A percentile compares a stretch with the other conserved stretches of the same genome.
phyloP scores from a whole-genome alignment of 1,140 invertebrate genomes.

The Sweltsa coloradensis region DNA sequence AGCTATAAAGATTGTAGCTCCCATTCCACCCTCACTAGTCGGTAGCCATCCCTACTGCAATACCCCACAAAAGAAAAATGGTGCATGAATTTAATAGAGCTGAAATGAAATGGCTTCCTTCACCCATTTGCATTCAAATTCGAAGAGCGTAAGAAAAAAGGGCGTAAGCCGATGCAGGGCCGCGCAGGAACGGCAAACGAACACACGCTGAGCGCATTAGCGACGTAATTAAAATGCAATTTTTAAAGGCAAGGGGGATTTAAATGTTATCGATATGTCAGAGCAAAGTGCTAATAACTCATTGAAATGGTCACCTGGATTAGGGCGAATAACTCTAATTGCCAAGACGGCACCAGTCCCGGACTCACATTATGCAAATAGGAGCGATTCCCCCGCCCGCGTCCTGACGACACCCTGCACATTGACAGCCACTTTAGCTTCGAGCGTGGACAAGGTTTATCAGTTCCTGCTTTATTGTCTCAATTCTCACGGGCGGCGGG shows the following conservation, averaged over 20 bases:
- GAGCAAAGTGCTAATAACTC: constrained; percentile 5
- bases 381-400: no score
- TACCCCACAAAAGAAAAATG: constrained; percentile 16
- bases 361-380: no score
- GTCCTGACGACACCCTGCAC: no score
- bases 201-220: constrained; percentile 10
- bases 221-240: constrained; percentile 16
- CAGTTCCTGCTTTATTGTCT: no score
- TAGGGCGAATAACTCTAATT: constrained; percentile 6
- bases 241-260: constrained; percentile 11
- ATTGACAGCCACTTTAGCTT: no score
- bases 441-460: no score
- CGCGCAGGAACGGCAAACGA: constrained; percentile 1
- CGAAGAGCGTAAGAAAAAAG: constrained; percentile 4
- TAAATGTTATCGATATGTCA: constrained; percentile 8
- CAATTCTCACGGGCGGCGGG: no score
- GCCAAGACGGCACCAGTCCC: no score
- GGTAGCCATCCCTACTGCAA: not conserved
- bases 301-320: constrained; percentile 10
- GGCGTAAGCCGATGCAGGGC: no score
- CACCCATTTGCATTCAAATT: constrained; percentile 19
- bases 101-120: constrained; percentile 19
- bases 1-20: constrained; percentile 13
- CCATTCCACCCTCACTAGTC: not conserved
- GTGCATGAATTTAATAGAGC: constrained; percentile 19